Percentiles rank a stretch among this genome's conserved stretches.
Conservation (phyloP, 2,113 vertebrate genomes). For the Notothenia coriiceps region DNA sequence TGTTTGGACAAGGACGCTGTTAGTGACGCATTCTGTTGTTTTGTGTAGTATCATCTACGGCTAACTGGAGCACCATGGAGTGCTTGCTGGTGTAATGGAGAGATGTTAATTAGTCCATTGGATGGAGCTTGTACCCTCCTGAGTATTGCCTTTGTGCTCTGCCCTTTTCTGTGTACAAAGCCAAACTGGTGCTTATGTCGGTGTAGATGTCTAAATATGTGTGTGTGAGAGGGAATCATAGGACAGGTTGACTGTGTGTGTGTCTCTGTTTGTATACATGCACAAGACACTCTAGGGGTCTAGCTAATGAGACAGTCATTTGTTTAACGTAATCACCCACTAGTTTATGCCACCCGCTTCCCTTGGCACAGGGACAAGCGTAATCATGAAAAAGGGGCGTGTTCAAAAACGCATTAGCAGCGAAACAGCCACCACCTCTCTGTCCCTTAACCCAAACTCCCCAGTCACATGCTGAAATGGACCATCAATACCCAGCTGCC, state of each 20-base stretch:
- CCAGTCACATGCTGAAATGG: constrained; percentile 50
- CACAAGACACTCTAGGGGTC: constrained; percentile 58
- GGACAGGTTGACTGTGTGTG: constrained; percentile 24
- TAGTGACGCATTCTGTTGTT: constrained; percentile 58
- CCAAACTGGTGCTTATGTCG: constrained; percentile 64
- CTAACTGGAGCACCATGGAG: constrained; percentile 66
- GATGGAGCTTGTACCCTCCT: constrained; percentile 72
- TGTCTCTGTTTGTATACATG: constrained; percentile 54
- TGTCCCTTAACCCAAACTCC: constrained; percentile 17
- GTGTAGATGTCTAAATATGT: constrained; percentile 41
- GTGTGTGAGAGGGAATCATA: constrained; percentile 18
- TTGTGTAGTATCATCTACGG: constrained; percentile 70
- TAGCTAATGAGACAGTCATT: constrained; percentile 74
- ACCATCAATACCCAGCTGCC: constrained; percentile 57
- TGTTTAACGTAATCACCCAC: constrained; percentile 77
- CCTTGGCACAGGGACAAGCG: constrained; percentile 60
- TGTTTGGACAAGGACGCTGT: constrained; percentile 61
- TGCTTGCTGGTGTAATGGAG: constrained; percentile 70
- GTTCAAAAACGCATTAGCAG: constrained; percentile 65
- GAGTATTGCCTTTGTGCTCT: constrained; percentile 71
- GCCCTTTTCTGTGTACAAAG: constrained; percentile 76
- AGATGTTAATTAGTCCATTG: constrained; percentile 80
- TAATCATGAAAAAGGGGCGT: constrained; percentile 62
- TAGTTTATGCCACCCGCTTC: constrained; percentile 71
- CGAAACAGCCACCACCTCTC: constrained; percentile 10